Base-by-base conservation (phyloP, 2,113 vertebrate species). In the Geococcyx californianus region DNA sequence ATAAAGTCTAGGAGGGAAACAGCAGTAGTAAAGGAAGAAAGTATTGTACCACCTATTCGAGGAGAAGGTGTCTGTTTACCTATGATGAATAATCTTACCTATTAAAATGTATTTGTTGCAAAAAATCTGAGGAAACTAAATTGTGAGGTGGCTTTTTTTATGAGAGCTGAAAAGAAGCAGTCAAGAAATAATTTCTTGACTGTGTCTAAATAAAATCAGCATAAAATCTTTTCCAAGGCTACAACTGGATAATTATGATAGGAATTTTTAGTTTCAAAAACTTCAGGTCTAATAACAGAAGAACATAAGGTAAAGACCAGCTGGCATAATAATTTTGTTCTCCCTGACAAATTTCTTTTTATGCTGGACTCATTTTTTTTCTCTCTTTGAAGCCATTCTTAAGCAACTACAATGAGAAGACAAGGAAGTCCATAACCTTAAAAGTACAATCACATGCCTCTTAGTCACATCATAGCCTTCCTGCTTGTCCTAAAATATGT, bases 291-390 rank as follows among this genome's bases (percentile, higher is more conserved):
- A 68, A 68, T 76, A 83, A 47, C n/a, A 91, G 75, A 64, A 84
- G 17, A 94, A 90, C 54, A 68, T 79, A 83, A 96, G 62, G 87
- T 44, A 91, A 94, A 84, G 84, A 94, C 64, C 64, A 94, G 60
- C 84, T 96, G 84, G 54, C n/a, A 74, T 15, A 49, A 58, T 88
- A 49, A 58, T 88, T 83, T 93, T 86, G 3, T 59, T 94, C 47
- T 94, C 42, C 20, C 49, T 58, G 20, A 45, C 42, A 84, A 0
- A 0, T 56, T 97, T 90, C 54, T 76, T 93, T 87, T 92, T 70
- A 75, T 20, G 44, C 7, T 69, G 56, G 60, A 78, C 29, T 87
- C 7, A 51, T 92, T 92, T 76, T 3, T 3, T 84, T 81, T 92
- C 38, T 78, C 66, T 54, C 31, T 64, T 77, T 64, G 42, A 68